Base-by-base conservation (phyloP, 1,140 invertebrate genomes). In the Augochlora pura region DNA sequence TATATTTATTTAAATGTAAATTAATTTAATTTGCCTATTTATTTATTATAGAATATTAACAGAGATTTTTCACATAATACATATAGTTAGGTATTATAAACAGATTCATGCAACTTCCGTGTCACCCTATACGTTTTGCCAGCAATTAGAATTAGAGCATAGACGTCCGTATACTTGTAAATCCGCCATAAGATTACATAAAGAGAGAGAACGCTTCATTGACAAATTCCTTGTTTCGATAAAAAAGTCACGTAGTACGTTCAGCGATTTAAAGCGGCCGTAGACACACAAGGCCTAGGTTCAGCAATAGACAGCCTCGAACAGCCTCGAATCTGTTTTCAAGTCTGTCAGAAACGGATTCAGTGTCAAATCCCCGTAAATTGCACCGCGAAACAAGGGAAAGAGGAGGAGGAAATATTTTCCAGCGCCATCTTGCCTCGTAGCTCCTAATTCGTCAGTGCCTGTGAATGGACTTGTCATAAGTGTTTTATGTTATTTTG, bases 391-490 rank as follows among this genome's bases (percentile, higher is more conserved):
- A 18, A 71, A 49, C 46, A n/a, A 38, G 32, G 18, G 49, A 66
- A 25, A 38, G 39, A 49, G 23, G 66, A 68, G 57, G 59, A 82
- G 79, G 79, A 83, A 82, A 82, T 80, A 86, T 75, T 83, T 86
- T 82, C 59, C 63, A 83, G 81, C 85, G 86, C 90, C 88, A 90
- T 91, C 90, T 90, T 86, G 82, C 79, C 57, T 84, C 77, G 68
- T 86, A 83, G 68, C 66, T 85, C 84, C 85, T 83, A 87, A 90
- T 90, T 90, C 86, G 89, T 87, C 89, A 90, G 89, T 88, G 88
- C 85, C 86, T 90, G 90, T 91, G 90, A 91, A 91, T 91, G 89
- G 86, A 89, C 84, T 90, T 91, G 89, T 91, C 89, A 91, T 85
- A 91, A 90, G 88, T 89, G 85, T 90, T 74, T 83, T 87, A 85